Evolutionary conservation across 2,888 invertebrate genomes (phyloP), one percentile per base, ranked within the genome.

Genomic region (Sycophila texana): DNA sequence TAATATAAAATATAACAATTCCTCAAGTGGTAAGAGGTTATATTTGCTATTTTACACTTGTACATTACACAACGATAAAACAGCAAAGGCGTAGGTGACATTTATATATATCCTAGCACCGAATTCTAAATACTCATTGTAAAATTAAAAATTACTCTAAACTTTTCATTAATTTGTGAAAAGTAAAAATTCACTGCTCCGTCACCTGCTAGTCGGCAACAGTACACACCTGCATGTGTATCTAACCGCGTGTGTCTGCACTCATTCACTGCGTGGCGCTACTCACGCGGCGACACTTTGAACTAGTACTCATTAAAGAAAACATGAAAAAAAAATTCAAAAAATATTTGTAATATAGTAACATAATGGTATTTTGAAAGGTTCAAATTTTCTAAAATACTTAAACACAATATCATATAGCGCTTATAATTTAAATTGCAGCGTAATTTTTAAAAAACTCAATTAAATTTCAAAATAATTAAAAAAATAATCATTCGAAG

Each of bases 1-100:
- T 39, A 18, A n/a, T 63, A 14, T 1, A 49, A 22, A 53, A 22
- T 18, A 65, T 13, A 30, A 66, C 53, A n/a, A 16, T 49, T 16
- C 26, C 60, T 72, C 20, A 68, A 20, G 18, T 30, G 5, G 53
- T 12, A 26, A 1, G 22, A 79, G 79, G 79, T 79, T 79, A 79
- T 22, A 47, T n/a, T 68, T 57, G 4, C 16, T 18, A 13, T 39
- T 63, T 22, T 49, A 10, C 10, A 22, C 2, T 20, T 61, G 18
- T 49, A 26, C 79, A 74, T 68, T 68, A 78, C 74, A 39, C 39
- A 39, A 10, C 10, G 39, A 39, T 39, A 39, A 39, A 39, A 10
- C 39, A 39, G 39, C 10, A 39, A 39, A 39, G 39, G 0, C 7
- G 10, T 39, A 39, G 10, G 39, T 39, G 39, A 10, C 39, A 39